Base-by-base conservation (phyloP, 37 sponge, comb jelly and placozoan species). In the Oopsacas minuta region DNA sequence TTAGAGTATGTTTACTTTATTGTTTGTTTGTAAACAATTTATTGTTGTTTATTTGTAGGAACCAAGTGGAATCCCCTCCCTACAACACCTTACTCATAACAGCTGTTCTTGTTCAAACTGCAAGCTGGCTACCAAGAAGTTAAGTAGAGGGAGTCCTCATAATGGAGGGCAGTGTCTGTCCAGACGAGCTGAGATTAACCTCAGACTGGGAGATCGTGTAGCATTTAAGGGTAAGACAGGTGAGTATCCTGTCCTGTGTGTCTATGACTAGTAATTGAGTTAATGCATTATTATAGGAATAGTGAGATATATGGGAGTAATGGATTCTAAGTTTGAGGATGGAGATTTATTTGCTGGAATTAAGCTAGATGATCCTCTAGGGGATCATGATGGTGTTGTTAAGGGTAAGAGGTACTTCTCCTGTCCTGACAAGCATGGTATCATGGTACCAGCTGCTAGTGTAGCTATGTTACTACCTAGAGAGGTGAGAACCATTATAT, bases 281-380 rank as follows among this genome's bases (percentile, higher is more conserved):
- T n/a, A 46, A 25, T 25, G 5, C 25, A 23, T 84, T 7, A 38
- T 75, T 83, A 46, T 86, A 46, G 93, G 94, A 37, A 82, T 88
- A 35, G 90, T 93, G 42, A 86, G 84, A 37, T 93, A 93, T 52
- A 81, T 91, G 0, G 94, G 94, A 20, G 91, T 91, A 53, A 52
- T 93, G 84, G 91, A 93, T 52, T 87, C 88, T 36, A 23, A 37
- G 28, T 91, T 85, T 85, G 81, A 49, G 15, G 84, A 87, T 52
- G 84, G 36, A 1, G 75, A 82, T 39, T 12, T 88, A 23, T 93
- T 89, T 38, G 82, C 91, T 8, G 94, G 94, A 37, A 85, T 91
- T 23, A 93, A 93, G 82, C 88, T 93, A 52, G 94, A 93, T 46
- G 94, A 91, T 35, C 90, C 91, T 12, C 91, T 91, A 84, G 75